A percentile compares a stretch with the other conserved stretches of the same genome.
Evolutionary conservation across 2,797 vertebrate genomes (phyloP).

Genomic region (Cossypha caffra): DNA sequence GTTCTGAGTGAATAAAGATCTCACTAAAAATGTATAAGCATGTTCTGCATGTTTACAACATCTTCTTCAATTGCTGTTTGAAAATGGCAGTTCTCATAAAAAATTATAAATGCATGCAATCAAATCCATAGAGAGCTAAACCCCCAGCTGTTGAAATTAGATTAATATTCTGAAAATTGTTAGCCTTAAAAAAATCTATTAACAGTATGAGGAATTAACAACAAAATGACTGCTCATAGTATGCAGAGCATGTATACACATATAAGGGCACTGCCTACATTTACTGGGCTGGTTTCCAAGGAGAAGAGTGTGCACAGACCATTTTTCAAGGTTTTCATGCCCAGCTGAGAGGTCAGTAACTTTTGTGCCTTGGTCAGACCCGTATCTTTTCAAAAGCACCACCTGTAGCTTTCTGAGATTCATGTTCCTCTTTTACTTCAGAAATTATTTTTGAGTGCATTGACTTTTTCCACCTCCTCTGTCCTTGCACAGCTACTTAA

Average conservation of each 20-base stretch:
- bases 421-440: neutral
- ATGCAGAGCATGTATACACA: neutral
- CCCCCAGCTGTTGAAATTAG: neutral
- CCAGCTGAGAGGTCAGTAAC: neutral
- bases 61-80: conserved; percentile 38
- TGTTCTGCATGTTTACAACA: neutral
- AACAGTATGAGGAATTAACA: neutral
- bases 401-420: neutral
- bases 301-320: neutral
- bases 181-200: neutral
- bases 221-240: neutral
- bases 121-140: conserved; percentile 31
- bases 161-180: neutral
- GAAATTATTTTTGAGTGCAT: neutral
- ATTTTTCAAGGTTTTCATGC: neutral
- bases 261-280: neutral
- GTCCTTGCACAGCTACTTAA: neutral
- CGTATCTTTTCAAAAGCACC: neutral
- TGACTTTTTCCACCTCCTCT: neutral
- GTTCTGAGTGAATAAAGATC: neutral
- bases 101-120: conserved; percentile 48
- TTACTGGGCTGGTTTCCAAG: neutral
- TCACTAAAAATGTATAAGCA: neutral
- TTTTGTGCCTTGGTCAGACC: neutral
- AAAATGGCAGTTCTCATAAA: conserved; percentile 51